Percentiles rank a stretch among this genome's conserved stretches.
phyloP scores from a whole-genome alignment of 2,797 vertebrate genomes.

The Spinus pinus region DNA sequence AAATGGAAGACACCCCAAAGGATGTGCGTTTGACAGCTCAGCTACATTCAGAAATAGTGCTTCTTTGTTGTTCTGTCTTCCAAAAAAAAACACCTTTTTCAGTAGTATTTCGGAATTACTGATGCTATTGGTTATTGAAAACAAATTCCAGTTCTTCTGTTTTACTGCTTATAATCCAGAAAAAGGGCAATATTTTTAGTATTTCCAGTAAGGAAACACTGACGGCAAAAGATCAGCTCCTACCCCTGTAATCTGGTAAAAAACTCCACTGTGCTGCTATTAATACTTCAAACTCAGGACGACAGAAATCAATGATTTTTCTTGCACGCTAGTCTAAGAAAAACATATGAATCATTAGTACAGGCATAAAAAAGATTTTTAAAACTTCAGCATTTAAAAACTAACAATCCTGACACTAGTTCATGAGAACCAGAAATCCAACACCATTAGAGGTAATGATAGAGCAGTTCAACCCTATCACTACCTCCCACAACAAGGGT shows the following conservation, averaged over 20 bases:
- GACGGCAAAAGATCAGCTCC: neutral
- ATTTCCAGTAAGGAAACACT: neutral
- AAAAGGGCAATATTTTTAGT: neutral
- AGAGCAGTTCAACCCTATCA: neutral
- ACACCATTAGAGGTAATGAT: neutral
- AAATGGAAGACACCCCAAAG: slow-evolving; percentile 12
- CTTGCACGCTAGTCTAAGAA: neutral
- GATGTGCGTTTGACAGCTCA: neutral
- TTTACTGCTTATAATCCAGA: neutral
- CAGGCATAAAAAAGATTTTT: neutral
- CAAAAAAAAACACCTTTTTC: neutral
- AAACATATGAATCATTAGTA: neutral
- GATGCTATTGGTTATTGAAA: neutral
- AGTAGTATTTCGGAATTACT: neutral
- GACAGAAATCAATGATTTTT: neutral
- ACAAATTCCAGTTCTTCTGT: neutral
- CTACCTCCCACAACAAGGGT: neutral
- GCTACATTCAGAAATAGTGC: neutral
- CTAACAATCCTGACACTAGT: neutral
- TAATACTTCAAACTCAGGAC: neutral
- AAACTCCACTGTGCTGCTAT: neutral
- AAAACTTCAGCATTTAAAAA: neutral
- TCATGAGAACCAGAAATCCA: neutral
- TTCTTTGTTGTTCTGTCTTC: neutral
- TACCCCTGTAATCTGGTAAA: neutral